These are phyloP conservation scores for Ceriagrion tenellum DNA, from an alignment of 2,888 invertebrate species.

Conservation along the genomic window DNA sequence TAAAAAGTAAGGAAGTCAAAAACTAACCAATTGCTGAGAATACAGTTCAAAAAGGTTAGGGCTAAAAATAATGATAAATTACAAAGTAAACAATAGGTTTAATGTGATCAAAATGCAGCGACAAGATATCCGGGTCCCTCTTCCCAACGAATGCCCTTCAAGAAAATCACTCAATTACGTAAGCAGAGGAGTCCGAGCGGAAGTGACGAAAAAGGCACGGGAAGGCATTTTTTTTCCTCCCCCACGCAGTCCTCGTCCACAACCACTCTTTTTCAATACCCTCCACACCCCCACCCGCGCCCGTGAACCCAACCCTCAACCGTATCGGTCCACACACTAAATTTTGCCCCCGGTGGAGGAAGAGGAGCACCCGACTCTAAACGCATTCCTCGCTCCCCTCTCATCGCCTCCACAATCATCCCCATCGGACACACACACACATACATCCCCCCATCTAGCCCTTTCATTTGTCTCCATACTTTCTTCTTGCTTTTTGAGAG, in stretches of 20 bases:
- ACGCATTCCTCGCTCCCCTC: constrained; percentile 24
- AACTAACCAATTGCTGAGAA: too few species aligned
- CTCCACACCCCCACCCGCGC: not conserved
- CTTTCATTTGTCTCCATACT: constrained; percentile 1
- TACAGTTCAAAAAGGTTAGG: too few species aligned
- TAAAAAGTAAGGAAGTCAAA: too few species aligned
- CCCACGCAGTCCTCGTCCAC: not conserved
- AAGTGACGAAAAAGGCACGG: not conserved
- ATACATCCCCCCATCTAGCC: not conserved
- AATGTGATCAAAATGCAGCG: too few species aligned
- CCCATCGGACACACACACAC: not conserved
- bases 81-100: too few species aligned
- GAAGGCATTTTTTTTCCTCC: not conserved
- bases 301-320: not conserved
- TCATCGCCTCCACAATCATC: constrained; percentile 22
- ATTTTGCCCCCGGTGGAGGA: not conserved
- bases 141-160: not conserved
- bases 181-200: not conserved
- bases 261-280: too few species aligned
- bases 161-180: not conserved
- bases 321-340: not conserved
- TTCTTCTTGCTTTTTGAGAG: not conserved
- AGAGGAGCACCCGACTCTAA: not conserved
- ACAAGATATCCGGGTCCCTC: too few species aligned
- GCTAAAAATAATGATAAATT: too few species aligned